Evolutionary conservation across 2,113 vertebrate species (phyloP).

Genomic region (Serilophus lunatus): DNA sequence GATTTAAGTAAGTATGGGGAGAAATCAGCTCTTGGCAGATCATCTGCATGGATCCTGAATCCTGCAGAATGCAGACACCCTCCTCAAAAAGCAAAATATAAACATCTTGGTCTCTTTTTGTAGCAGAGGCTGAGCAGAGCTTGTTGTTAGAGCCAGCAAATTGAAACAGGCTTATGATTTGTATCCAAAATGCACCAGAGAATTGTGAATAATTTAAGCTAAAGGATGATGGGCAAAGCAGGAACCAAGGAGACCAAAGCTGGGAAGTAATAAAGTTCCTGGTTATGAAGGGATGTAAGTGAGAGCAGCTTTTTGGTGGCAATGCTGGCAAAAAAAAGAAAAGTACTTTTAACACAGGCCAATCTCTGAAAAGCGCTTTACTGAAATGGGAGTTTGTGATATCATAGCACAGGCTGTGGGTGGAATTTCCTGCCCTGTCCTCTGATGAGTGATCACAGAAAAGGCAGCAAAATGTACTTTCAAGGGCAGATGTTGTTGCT

Average conservation of each 20-base stretch:
- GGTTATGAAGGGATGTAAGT: background rate
- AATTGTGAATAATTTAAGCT: background rate
- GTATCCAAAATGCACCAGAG: background rate
- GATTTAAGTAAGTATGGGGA: slow-evolving; percentile 78
- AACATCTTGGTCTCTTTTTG: background rate
- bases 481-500: background rate
- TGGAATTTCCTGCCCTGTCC: background rate
- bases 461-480: background rate
- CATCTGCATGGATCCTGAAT: background rate
- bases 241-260: background rate
- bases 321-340: background rate
- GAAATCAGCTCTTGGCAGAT: background rate
- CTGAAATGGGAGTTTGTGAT: background rate
- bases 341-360: background rate
- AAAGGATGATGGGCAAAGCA: background rate
- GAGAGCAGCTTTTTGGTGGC: background rate
- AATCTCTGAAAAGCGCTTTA: background rate
- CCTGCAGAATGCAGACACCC: background rate
- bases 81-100: background rate
- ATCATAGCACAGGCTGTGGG: background rate
- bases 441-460: background rate
- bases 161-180: background rate
- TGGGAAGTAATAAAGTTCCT: background rate
- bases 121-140: background rate
- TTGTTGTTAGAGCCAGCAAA: background rate